Conservation (phyloP, 1,140 invertebrate species). For the Drosophila pseudoananassae region DNA sequence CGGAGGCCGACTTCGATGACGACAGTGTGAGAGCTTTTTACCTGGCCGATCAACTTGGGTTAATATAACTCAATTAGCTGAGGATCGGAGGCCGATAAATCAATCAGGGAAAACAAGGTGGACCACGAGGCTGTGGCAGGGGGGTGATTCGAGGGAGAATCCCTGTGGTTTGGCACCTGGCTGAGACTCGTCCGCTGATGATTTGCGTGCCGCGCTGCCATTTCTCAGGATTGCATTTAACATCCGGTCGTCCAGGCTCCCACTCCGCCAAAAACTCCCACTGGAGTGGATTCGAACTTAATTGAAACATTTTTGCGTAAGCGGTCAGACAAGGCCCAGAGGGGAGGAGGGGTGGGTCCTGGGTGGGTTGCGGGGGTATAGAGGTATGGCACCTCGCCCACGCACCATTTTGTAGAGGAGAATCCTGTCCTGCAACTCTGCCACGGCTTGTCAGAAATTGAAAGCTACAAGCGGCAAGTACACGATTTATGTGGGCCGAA, state of each 20-base stretch:
- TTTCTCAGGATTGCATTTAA: constrained; percentile 68
- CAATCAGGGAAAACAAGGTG: constrained; percentile 57
- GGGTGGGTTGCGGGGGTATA: not conserved
- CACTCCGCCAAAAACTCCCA: constrained; percentile 15
- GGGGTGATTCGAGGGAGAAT: constrained; percentile 7
- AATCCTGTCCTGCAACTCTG: constrained; percentile 49
- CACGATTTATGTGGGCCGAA: constrained; percentile 78
- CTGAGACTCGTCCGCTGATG: constrained; percentile 53
- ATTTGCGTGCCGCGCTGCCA: constrained; percentile 74
- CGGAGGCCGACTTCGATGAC: constrained; percentile 43
- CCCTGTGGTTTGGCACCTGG: constrained; percentile 69
- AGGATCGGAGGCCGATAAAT: constrained; percentile 60
- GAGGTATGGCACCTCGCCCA: constrained; percentile 55
- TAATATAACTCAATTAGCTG: constrained; percentile 78
- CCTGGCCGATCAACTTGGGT: constrained; percentile 22
- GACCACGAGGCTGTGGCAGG: not conserved
- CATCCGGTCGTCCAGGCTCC: constrained; percentile 58
- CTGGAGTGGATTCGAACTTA: constrained; percentile 38
- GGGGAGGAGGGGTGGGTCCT: not conserved
- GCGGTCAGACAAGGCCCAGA: constrained; percentile 54
- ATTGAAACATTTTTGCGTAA: constrained; percentile 82
- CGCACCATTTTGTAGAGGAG: constrained; percentile 68
- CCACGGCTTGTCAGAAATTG: constrained; percentile 74
- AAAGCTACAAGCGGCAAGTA: constrained; percentile 81
- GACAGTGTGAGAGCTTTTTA: constrained; percentile 46